Evolutionary conservation across 2,888 invertebrate genomes (phyloP), one percentile per base, ranked within the genome.

Genomic region (Sinohyriopsis cumingii): DNA sequence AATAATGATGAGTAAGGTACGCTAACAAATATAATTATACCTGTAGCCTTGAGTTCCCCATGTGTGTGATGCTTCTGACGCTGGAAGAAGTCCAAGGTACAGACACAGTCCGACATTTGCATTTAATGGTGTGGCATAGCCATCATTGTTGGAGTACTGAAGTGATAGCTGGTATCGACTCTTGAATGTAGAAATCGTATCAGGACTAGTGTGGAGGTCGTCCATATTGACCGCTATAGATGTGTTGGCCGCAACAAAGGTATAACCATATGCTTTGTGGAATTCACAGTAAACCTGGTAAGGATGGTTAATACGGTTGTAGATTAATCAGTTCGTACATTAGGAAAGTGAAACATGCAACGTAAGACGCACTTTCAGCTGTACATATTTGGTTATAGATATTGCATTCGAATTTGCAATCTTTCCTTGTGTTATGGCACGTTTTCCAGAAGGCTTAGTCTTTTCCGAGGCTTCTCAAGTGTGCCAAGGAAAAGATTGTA

Each of bases 211-310:
- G 55, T 67, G 65, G 5, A 73, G 68, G 22, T 67, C 65, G 15
- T 65, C 62, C 20, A 73, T 67, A 55, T 73, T 65, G 18, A 73
- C 53, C 3, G 61, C 15, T 9, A 70, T 65, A 18, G 57, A 57
- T 9, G 69, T 73, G 3, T 53, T 53, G 24, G 73, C 62, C 18
- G 61, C 56, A 56, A 70, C 65, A 56, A 62, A 73, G 1, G 70
- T 73, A 45, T 67, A 68, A 33, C 69, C 70, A 54, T 64, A 67
- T 1, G 65, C 67, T 53, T 65, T 25, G 4, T 68, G 62, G 53
- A 73, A 73, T 19, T 70, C 69, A 33, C 73, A 73, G 63, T 73
- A 69, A 12, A 73, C 73, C 20, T 65, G 62, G 55, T 65, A 70
- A 6, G 67, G 62, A 25, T 69, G 67, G 55, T 68, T 67, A 22